Percentiles rank a stretch among this genome's conserved stretches.
Conservation (phyloP, 64 coral and sea anemone genomes). For the Porites australiensis region DNA sequence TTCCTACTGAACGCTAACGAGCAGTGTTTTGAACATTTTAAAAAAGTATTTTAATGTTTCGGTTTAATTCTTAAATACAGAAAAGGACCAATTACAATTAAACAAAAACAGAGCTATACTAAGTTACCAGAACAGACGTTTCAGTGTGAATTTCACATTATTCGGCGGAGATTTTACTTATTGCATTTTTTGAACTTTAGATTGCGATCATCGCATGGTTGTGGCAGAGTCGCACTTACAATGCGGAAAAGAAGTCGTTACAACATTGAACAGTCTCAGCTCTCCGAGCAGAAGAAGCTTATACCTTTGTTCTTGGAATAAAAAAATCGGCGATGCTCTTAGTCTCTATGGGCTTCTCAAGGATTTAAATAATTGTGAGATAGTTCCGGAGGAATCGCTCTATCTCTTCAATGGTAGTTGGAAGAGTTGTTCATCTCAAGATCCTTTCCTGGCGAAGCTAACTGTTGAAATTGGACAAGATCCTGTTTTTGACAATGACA, state of each 20-base stretch:
- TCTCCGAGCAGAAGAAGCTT: slow-evolving; percentile 17
- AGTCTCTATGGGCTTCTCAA: not conserved
- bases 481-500: not conserved
- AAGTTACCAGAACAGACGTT: not conserved
- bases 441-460: not conserved
- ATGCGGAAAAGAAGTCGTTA: not conserved
- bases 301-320: slow-evolving; percentile 23
- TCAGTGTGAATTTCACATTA: not conserved
- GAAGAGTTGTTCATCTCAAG: not conserved
- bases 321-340: not conserved
- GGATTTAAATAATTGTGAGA: not conserved
- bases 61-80: too few species aligned
- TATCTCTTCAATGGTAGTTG: slow-evolving; percentile 24
- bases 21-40: too few species aligned
- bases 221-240: not conserved
- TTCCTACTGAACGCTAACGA: too few species aligned
- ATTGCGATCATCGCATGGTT: slow-evolving; percentile 29
- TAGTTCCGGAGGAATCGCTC: slow-evolving; percentile 25
- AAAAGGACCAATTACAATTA: too few species aligned
- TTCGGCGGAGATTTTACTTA: not conserved
- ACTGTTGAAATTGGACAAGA: slow-evolving; percentile 1
- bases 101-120: too few species aligned
- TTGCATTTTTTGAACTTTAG: not conserved
- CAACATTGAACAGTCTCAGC: not conserved
- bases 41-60: too few species aligned